Evolutionary conservation across 2,797 vertebrate genomes (phyloP).

Genomic region (Parauchenoglanis ngamensis): DNA sequence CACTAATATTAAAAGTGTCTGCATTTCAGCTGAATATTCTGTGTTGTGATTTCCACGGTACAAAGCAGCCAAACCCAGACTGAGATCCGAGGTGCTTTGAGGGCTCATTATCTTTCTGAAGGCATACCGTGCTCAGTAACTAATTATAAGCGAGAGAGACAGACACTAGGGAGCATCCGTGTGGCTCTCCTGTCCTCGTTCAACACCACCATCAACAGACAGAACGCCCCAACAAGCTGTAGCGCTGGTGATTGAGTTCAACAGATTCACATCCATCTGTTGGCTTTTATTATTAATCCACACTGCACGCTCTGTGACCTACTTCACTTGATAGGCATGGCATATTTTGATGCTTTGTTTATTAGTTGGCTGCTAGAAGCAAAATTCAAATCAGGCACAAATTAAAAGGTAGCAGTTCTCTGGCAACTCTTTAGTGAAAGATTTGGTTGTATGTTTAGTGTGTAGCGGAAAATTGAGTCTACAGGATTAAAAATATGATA

Average conservation of each 20-base stretch:
- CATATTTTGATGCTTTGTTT: conserved; percentile 17
- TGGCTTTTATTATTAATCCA: conserved; percentile 75
- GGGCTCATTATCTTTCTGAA: conserved; percentile 57
- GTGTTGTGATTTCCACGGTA: conserved; percentile 19
- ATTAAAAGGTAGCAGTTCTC: conserved; percentile 4
- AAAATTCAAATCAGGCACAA: conserved; percentile 28
- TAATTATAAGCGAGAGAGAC: conserved; percentile 43
- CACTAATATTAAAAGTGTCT: not conserved
- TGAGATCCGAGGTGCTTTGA: conserved; percentile 21
- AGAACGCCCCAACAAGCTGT: conserved; percentile 58
- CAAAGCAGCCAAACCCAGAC: conserved; percentile 10
- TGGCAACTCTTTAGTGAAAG: not conserved
- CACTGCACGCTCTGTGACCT: conserved; percentile 64
- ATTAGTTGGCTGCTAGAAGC: not conserved
- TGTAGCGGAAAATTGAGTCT: not conserved
- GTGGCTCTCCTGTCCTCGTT: conserved; percentile 33
- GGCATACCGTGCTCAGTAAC: conserved; percentile 38
- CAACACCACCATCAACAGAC: conserved; percentile 31
- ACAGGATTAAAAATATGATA: not conserved
- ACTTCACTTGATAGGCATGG: conserved; percentile 58
- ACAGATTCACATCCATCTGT: conserved; percentile 71
- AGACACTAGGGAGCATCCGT: conserved; percentile 36
- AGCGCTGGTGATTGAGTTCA: conserved; percentile 56
- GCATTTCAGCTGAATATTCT: not conserved
- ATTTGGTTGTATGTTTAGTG: not conserved